Evolutionary conservation across 2,113 vertebrate genomes (phyloP).

Genomic region (Pholis gunnellus): DNA sequence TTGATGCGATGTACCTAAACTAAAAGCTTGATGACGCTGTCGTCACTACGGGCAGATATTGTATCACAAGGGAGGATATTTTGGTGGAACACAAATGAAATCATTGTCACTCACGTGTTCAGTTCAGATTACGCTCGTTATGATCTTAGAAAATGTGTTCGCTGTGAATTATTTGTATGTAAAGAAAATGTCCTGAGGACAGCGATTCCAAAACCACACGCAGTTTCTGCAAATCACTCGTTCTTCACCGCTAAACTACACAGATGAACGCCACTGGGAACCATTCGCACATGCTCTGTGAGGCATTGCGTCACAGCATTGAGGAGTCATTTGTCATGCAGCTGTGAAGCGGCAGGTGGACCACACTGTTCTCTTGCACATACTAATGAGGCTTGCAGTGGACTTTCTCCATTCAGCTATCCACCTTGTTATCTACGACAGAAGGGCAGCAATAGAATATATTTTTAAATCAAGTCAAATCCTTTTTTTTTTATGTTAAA

Average conservation of each 20-base stretch:
- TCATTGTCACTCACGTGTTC: too few relatives aligned
- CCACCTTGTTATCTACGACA: not conserved
- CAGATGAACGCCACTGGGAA: not conserved
- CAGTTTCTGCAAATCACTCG: not conserved
- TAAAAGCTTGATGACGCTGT: too few relatives aligned
- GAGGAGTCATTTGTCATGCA: constrained; percentile 10
- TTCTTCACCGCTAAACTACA: not conserved
- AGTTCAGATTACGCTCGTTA: not conserved
- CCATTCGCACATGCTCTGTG: not conserved
- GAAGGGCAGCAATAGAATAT: not conserved
- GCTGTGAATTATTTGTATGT: not conserved
- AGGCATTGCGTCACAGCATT: not conserved
- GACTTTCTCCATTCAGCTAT: not conserved
- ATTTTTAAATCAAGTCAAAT: not conserved
- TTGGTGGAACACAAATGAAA: too few relatives aligned
- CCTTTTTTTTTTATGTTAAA: not conserved
- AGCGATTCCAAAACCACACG: not conserved
- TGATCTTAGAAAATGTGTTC: not conserved
- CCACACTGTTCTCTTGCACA: not conserved
- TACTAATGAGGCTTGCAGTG: not conserved
- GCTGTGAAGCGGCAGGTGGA: constrained; percentile 17
- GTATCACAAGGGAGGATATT: too few relatives aligned
- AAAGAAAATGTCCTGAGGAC: not conserved
- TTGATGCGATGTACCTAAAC: too few relatives aligned
- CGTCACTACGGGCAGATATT: too few relatives aligned